These are phyloP conservation scores for Phengaris alcon DNA, from an alignment of 2,888 invertebrate genomes.

Conservation along the genomic window DNA sequence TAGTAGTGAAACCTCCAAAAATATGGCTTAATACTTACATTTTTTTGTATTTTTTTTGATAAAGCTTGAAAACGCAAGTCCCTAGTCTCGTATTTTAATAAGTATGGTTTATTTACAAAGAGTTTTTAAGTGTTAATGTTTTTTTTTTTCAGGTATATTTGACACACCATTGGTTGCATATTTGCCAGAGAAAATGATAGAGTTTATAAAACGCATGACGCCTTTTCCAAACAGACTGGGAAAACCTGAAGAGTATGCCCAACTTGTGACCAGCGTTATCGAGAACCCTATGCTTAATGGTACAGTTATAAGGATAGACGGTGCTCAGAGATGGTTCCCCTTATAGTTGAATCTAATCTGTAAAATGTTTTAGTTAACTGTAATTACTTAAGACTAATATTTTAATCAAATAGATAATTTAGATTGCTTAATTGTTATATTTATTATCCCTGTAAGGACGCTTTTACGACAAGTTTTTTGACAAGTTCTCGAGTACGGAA, in stretches of 20 bases:
- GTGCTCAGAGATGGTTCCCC: constrained; percentile 82
- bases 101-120: background rate
- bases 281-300: constrained; percentile 95
- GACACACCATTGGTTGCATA: constrained; percentile 88
- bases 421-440: constrained; percentile 30
- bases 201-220: constrained; percentile 86
- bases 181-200: constrained; percentile 90
- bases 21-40: too few species aligned
- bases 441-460: background rate
- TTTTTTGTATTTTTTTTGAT: too few species aligned
- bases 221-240: constrained; percentile 93
- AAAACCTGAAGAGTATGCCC: constrained; percentile 92
- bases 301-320: constrained; percentile 92
- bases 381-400: constrained; percentile 44
- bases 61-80: too few species aligned
- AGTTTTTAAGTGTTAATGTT: background rate
- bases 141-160: constrained; percentile 84
- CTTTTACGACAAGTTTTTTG: too few species aligned
- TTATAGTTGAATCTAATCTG: constrained; percentile 45
- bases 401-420: constrained; percentile 21
- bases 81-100: too few species aligned
- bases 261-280: constrained; percentile 89
- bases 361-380: background rate
- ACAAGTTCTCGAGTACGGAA: too few species aligned
- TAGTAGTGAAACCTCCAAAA: too few species aligned